phyloP scores from a whole-genome alignment of 2,888 invertebrate genomes.

The Notocelia uddmanniana region DNA sequence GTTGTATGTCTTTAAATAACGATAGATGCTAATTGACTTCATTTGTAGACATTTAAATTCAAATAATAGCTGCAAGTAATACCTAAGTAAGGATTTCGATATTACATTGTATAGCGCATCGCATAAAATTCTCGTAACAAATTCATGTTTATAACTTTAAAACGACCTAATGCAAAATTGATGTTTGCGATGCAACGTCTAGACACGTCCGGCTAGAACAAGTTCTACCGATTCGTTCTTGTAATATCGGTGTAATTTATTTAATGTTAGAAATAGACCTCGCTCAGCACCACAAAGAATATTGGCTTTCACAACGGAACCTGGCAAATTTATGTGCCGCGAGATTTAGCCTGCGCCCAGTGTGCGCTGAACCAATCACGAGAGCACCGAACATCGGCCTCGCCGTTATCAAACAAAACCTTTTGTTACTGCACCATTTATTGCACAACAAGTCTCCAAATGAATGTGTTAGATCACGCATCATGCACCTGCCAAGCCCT shows the following conservation, averaged over 20 bases:
- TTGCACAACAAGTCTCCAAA: slow-evolving; percentile 19
- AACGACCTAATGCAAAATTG: slow-evolving; percentile 62
- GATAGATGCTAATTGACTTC: slow-evolving; percentile 21
- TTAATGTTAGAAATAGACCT: slow-evolving; percentile 84
- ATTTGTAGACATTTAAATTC: slow-evolving; percentile 19
- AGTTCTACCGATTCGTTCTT: slow-evolving; percentile 82
- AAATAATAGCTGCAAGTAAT: slow-evolving; percentile 31
- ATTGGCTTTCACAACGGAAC: slow-evolving; percentile 85
- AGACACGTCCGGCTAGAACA: slow-evolving; percentile 78
- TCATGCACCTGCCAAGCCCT: slow-evolving; percentile 31
- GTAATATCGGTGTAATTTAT: slow-evolving; percentile 85
- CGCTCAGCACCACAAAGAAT: slow-evolving; percentile 82
- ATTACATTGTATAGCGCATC: slow-evolving; percentile 40
- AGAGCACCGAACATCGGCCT: slow-evolving; percentile 54
- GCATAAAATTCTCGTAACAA: slow-evolving; percentile 53
- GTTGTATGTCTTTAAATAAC: slow-evolving; percentile 26
- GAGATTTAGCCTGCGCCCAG: slow-evolving; percentile 74
- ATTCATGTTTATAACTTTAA: slow-evolving; percentile 55
- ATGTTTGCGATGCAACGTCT: slow-evolving; percentile 74
- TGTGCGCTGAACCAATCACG: slow-evolving; percentile 66
- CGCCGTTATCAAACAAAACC: slow-evolving; percentile 26
- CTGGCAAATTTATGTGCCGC: slow-evolving; percentile 80
- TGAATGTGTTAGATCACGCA: slow-evolving; percentile 22
- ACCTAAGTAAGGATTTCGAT: slow-evolving; percentile 13
- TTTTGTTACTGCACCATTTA: slow-evolving; percentile 11